A percentile compares a stretch with the other conserved stretches of the same genome.
phyloP scores from a whole-genome alignment of 2,113 vertebrate genomes.

The Salvator merianae region DNA sequence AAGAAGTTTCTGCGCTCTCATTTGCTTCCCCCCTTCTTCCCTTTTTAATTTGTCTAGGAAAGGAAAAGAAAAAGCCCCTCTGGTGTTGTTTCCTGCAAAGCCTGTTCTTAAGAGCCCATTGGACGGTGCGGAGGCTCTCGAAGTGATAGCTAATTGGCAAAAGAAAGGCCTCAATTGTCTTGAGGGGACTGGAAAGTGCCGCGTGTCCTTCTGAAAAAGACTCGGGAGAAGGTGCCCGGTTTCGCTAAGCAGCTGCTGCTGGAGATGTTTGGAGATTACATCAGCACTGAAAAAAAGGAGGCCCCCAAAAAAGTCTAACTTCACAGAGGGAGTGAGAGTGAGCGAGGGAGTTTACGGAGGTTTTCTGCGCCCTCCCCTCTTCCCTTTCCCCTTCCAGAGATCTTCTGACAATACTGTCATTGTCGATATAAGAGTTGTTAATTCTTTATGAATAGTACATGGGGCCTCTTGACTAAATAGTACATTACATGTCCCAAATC shows the following conservation, averaged over 20 bases:
- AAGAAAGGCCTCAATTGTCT: slow-evolving; percentile 91
- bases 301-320: slow-evolving; percentile 75
- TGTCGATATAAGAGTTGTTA: slow-evolving; percentile 83
- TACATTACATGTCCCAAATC: slow-evolving; percentile 73
- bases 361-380: slow-evolving; percentile 16
- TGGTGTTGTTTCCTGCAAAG: slow-evolving; percentile 70
- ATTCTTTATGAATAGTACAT: slow-evolving; percentile 77
- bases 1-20: slow-evolving; percentile 63
- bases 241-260: slow-evolving; percentile 92
- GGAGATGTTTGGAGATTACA: slow-evolving; percentile 89
- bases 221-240: slow-evolving; percentile 76
- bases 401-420: slow-evolving; percentile 87
- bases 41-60: slow-evolving; percentile 63
- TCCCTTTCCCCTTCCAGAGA: slow-evolving; percentile 66
- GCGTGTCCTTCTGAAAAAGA: slow-evolving; percentile 75
- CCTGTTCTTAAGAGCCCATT: slow-evolving; percentile 76
- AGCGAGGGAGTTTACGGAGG: slow-evolving; percentile 66
- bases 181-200: slow-evolving; percentile 79
- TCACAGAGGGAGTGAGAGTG: slow-evolving; percentile 72
- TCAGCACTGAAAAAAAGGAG: slow-evolving; percentile 81
- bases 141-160: slow-evolving; percentile 88
- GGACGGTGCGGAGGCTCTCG: slow-evolving; percentile 82
- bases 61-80: slow-evolving; percentile 32
- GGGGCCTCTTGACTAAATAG: slow-evolving; percentile 78
- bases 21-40: slow-evolving; percentile 55